Base-by-base conservation (phyloP, 1,140 invertebrate species). In the Probaryconus sp. region DNA sequence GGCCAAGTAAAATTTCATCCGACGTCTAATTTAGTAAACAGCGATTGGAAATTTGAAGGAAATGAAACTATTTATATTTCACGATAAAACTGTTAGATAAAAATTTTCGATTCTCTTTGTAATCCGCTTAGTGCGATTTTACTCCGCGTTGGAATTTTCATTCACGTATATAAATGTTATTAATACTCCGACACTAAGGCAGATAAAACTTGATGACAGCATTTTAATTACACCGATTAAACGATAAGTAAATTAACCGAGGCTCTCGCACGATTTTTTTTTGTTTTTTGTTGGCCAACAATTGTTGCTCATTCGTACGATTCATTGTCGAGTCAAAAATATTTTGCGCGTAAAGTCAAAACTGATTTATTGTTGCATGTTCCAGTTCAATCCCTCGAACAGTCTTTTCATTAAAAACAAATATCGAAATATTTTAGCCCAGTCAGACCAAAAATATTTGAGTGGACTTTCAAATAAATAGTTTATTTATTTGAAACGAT, bases 171-270 rank as follows among this genome's bases (percentile, higher is more conserved):
- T 9, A 10, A 31, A 6, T 31, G 2, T 10, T 31, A 10, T 7
- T 31, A 31, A 31, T 31, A 31, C n/a, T 7, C 3, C 3, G 21
- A 24, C 21, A 48, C 28, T 33, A 48, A 48, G 16, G n/a, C 16
- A 4, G 5, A 33, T 33, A 4, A 48, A 48, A 37, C 48, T n/a
- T 31, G 33, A 37, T 24, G n/a, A 11, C 10, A 47, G 16, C 26
- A 24, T 51, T 51, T 51, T 37, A 37, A 51, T 37, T 51, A 24
- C 18, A 51, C 1, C 20, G 20, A 37, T 51, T 18, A 37, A 51
- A 10, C 10, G 11, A 51, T 51, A 11, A 51, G 2, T 21, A 21
- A 21, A 35, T 35, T 21, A 16, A 31, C 3, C n/a, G n/a, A 10
- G n/a, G 2, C n/a, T 31, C 21, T 24, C 3, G 7, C 21, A 7